These are phyloP conservation scores for Orientallactaga sibirica DNA, from an alignment of 2,797 vertebrate genomes.

Conservation along the genomic window DNA sequence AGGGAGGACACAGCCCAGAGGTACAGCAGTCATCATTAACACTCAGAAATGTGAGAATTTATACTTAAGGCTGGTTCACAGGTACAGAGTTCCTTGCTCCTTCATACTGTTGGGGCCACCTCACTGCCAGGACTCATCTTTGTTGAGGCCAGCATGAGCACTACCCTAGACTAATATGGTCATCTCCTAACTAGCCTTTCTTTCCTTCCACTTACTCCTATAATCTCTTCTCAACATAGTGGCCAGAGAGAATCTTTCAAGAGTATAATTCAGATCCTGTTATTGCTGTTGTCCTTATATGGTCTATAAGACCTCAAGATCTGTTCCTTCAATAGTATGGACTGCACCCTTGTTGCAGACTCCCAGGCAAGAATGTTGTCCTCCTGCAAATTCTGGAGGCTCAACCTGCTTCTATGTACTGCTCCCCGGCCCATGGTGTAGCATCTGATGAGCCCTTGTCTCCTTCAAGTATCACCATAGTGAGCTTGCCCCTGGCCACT, in stretches of 20 bases:
- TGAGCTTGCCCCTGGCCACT: fast-evolving
- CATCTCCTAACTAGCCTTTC: neutral
- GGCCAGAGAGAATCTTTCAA: neutral
- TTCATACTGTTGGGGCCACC: fast-evolving
- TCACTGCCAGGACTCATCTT: fast-evolving
- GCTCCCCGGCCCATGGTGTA: fast-evolving
- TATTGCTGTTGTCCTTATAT: neutral
- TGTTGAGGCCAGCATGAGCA: neutral
- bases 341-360: neutral
- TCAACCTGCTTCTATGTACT: neutral
- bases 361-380: no score
- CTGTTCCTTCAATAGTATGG: neutral
- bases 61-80: no score
- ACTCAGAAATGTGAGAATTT: fast-evolving
- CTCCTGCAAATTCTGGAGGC: neutral
- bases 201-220: neutral
- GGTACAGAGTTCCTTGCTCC: neutral
- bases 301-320: neutral
- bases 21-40: no score
- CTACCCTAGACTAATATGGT: neutral
- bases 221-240: neutral
- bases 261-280: fast-evolving
- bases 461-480: neutral
- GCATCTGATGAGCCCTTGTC: neutral
- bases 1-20: neutral